Base-by-base conservation (phyloP, 2,113 vertebrate genomes). In the Oreocharis arfaki region DNA sequence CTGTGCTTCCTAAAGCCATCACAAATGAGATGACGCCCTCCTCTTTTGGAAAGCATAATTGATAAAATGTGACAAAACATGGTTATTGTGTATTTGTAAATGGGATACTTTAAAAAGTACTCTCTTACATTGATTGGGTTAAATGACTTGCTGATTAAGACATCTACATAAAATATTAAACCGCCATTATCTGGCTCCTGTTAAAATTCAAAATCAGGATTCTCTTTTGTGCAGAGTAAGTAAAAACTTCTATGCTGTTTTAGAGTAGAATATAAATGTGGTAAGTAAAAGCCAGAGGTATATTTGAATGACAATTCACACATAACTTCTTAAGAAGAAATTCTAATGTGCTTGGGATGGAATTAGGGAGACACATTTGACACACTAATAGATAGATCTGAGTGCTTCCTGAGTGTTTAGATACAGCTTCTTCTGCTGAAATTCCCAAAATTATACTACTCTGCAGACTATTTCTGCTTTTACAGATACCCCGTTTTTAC, bases 61-160 rank as follows among this genome's bases (percentile, higher is more conserved):
- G 94, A 92, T 76, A 94, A 74, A 89, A 92, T 64, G 44, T 68
- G 89, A 84, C 60, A 92, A 84, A 74, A 35, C 35, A 32, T n/a
- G n/a, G 30, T 47, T 90, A 39, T 74, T 75, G 76, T 73, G 52
- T 78, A 59, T 68, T 90, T 0, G 3, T 83, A 93, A 93, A 82
- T 61, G 30, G 67, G 46, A 42, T 79, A 37, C 41, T 87, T 94
- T 83, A 22, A 82, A 57, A 91, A 94, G 73, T 87, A 56, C 57
- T 65, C 60, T 81, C 84, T 90, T 81, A 65, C 37, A 39, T 5
- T 68, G 74, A 61, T 65, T 91, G 61, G 53, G 32, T 89, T 93
- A 79, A 94, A 83, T 80, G 70, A 87, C 63, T 93, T 63, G 86
- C 83, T 89, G 76, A 92, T 93, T 81, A 81, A 93, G 94, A 81